A percentile compares a stretch with the other conserved stretches of the same genome.
Evolutionary conservation across 2,113 vertebrate species (phyloP).

Genomic region (Lophius piscatorius): DNA sequence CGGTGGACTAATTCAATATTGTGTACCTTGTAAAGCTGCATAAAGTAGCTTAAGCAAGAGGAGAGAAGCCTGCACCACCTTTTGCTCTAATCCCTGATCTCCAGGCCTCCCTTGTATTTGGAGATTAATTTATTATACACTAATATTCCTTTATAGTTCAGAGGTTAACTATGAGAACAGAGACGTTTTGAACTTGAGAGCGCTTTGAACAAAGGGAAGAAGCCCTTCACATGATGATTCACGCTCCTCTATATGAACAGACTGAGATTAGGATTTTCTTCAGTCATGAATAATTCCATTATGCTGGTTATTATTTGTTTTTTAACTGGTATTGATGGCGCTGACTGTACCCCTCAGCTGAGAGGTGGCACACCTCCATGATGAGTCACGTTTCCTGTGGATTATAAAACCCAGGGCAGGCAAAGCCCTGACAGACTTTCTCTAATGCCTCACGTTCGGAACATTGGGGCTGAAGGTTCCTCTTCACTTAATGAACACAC

Average conservation of each 20-base stretch:
- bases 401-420: conserved; percentile 7
- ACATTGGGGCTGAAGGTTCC: conserved; percentile 42
- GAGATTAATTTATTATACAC: neutral
- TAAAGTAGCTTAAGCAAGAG: conserved; percentile 64
- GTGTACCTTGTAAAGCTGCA: conserved; percentile 69
- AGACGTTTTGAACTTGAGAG: too few species aligned
- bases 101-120: neutral
- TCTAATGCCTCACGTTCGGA: conserved; percentile 49
- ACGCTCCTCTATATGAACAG: too few species aligned
- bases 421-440: conserved; percentile 56
- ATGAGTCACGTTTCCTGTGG: conserved; percentile 27
- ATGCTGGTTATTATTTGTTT: too few species aligned
- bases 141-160: neutral
- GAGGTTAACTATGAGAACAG: too few species aligned
- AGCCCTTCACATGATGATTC: too few species aligned
- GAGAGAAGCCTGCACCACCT: conserved; percentile 21
- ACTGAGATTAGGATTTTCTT: too few species aligned
- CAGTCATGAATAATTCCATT: too few species aligned
- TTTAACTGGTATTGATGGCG: too few species aligned
- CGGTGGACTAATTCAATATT: conserved; percentile 47
- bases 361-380: neutral
- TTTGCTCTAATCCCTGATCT: conserved; percentile 25
- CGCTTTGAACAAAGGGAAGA: too few species aligned
- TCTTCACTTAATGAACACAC: conserved; percentile 57
- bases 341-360: neutral